Evolutionary conservation across 2,797 vertebrate genomes (phyloP).

Genomic region (Okamejei kenojei): DNA sequence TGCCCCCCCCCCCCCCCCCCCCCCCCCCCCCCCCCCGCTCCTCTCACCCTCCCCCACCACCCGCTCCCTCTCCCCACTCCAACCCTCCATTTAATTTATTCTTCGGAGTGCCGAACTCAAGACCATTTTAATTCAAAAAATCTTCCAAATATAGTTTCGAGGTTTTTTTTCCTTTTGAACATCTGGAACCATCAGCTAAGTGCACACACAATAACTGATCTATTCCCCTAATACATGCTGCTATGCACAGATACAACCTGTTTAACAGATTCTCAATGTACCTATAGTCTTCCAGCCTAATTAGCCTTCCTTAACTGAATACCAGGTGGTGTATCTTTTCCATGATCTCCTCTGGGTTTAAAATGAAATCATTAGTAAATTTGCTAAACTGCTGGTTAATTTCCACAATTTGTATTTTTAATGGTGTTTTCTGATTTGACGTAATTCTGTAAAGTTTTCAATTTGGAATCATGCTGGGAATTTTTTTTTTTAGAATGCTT

Average conservation of each 20-base stretch:
- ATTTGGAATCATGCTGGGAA: background rate
- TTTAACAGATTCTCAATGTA: constrained; percentile 9
- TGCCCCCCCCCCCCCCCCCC: too few species aligned
- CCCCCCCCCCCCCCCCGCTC: too few species aligned
- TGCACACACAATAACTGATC: constrained; percentile 21
- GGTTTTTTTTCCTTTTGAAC: background rate
- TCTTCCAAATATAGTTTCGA: background rate
- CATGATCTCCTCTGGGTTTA: background rate
- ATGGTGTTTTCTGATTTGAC: background rate
- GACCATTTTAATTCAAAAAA: background rate
- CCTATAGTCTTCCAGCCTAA: background rate
- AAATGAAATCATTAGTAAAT: constrained; percentile 20
- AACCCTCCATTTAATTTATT: background rate
- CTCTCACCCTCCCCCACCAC: too few species aligned
- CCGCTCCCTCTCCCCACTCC: too few species aligned
- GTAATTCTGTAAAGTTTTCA: background rate
- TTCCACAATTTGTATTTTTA: background rate
- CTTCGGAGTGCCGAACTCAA: background rate
- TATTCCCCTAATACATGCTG: background rate
- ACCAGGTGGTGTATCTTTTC: background rate
- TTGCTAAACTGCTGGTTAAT: background rate
- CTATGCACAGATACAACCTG: background rate
- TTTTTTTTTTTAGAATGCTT: background rate
- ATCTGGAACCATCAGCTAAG: background rate
- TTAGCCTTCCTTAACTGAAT: constrained; percentile 23